Conservation (phyloP, 2,797 vertebrate genomes). For the Bryconaethiops microstoma region DNA sequence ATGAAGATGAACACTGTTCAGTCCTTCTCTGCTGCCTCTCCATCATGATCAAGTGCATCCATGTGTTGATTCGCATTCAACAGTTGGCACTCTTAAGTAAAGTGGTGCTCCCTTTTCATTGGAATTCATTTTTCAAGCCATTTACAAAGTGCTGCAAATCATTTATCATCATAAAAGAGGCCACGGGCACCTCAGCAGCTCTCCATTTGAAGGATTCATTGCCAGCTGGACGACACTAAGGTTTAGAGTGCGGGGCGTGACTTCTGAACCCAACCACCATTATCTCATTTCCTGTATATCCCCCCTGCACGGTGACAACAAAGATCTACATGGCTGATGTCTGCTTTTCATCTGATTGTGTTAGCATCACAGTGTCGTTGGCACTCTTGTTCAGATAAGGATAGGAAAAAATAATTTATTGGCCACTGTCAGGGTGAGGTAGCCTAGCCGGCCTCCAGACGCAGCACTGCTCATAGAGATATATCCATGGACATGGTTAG, state of each 20-base stretch:
- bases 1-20: constrained; percentile 34
- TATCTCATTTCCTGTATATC: constrained; percentile 46
- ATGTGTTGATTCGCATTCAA: constrained; percentile 37
- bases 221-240: constrained; percentile 20
- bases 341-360: constrained; percentile 59
- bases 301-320: constrained; percentile 41
- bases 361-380: constrained; percentile 39
- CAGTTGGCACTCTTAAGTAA: constrained; percentile 43
- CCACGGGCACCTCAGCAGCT: constrained; percentile 15
- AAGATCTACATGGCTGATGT: constrained; percentile 46
- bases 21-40: not conserved
- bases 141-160: constrained; percentile 40
- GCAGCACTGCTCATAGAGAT: constrained; percentile 43
- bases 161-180: constrained; percentile 33
- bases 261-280: constrained; percentile 39
- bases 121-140: constrained; percentile 30
- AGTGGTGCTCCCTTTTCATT: constrained; percentile 41
- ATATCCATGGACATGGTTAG: constrained; percentile 42
- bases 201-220: constrained; percentile 24
- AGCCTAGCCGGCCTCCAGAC: constrained; percentile 42
- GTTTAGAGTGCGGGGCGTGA: constrained; percentile 27
- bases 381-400: constrained; percentile 53
- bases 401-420: constrained; percentile 54
- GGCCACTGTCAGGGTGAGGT: constrained; percentile 34
- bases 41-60: constrained; percentile 30